Percentiles rank a stretch among this genome's conserved stretches.
These are phyloP conservation scores for Leptoteleia sp. DNA, from an alignment of 1,140 invertebrate genomes.

Conservation along the genomic window DNA sequence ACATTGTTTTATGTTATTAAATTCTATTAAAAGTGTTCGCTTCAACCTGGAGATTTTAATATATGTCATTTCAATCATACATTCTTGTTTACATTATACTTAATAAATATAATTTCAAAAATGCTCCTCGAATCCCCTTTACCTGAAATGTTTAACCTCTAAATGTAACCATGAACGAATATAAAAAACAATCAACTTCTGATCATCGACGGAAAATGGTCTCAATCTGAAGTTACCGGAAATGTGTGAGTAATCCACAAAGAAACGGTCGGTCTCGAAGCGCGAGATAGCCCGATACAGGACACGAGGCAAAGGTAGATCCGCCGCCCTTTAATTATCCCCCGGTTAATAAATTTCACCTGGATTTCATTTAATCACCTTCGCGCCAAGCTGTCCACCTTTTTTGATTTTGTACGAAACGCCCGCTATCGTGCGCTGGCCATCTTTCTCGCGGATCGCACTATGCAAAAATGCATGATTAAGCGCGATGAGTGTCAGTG, in stretches of 20 bases:
- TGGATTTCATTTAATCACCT: constrained; percentile 73
- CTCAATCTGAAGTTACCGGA: constrained; percentile 49
- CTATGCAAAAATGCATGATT: constrained; percentile 46
- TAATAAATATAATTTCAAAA: too few species aligned
- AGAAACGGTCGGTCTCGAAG: constrained; percentile 32
- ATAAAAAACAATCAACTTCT: not conserved
- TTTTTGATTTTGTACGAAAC: constrained; percentile 61
- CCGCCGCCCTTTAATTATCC: constrained; percentile 75
- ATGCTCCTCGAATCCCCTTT: too few species aligned
- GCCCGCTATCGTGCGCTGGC: constrained; percentile 47
- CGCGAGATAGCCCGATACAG: constrained; percentile 51
- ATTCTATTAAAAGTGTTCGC: too few species aligned
- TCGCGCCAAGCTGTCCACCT: constrained; percentile 60
- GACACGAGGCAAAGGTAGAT: constrained; percentile 69
- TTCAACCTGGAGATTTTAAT: too few species aligned
- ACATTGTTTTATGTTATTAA: too few species aligned
- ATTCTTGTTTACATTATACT: too few species aligned
- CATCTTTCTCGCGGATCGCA: constrained; percentile 54
- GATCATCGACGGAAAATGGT: constrained; percentile 12
- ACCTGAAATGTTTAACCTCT: too few species aligned
- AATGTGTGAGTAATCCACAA: constrained; percentile 62
- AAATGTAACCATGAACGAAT: too few species aligned
- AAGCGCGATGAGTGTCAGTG: constrained; percentile 44
- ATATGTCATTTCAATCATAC: too few species aligned
- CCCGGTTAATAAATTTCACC: constrained; percentile 76